Percentiles rank a stretch among this genome's conserved stretches.
These are phyloP conservation scores for Drosophila neutralis DNA, from an alignment of 2,888 invertebrate species.

Conservation along the genomic window DNA sequence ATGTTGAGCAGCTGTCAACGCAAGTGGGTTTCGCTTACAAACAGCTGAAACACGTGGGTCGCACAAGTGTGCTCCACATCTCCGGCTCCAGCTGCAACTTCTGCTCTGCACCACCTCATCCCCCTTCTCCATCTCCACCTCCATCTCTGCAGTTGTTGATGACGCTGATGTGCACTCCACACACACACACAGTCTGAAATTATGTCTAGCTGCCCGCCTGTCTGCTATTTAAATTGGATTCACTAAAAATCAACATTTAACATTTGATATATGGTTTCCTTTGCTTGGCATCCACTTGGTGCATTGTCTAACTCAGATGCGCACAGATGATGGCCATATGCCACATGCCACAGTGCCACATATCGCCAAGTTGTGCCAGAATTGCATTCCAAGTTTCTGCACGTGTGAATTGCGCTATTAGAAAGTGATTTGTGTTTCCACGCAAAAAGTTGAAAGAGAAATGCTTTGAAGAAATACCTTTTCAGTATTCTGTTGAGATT, in stretches of 20 bases:
- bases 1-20: conserved; percentile 46
- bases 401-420: conserved; percentile 32
- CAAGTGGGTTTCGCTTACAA: conserved; percentile 62
- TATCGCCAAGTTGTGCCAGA: conserved; percentile 5
- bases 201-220: conserved; percentile 12
- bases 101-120: not conserved
- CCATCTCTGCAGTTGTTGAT: conserved; percentile 3
- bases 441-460: conserved; percentile 10
- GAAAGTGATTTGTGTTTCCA: conserved; percentile 42
- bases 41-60: conserved; percentile 46
- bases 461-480: not conserved
- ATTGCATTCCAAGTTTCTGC: conserved; percentile 29
- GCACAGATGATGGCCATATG: conserved; percentile 29
- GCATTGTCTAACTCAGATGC: conserved; percentile 13
- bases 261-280: conserved; percentile 55
- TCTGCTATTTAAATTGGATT: conserved; percentile 48
- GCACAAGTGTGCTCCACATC: conserved; percentile 49
- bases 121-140: not conserved
- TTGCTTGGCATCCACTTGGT: conserved; percentile 10
- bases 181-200: conserved; percentile 5
- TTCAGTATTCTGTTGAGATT: not conserved
- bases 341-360: conserved; percentile 10
- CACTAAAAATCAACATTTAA: conserved; percentile 44
- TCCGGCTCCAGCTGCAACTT: not conserved
- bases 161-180: conserved; percentile 10